phyloP scores from a whole-genome alignment of 2,888 invertebrate species.

The Oxyteleia sp. region DNA sequence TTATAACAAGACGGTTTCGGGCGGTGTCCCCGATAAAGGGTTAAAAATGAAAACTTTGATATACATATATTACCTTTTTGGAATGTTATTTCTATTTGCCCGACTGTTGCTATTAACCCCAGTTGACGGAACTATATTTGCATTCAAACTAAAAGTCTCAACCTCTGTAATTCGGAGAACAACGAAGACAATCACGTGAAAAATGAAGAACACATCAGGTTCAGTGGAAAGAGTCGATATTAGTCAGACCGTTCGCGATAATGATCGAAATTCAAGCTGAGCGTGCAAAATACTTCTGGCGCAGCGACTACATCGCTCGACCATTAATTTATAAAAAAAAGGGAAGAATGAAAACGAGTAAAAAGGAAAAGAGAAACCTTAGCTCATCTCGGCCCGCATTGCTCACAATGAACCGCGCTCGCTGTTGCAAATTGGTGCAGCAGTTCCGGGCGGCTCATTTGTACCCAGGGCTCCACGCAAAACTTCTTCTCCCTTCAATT shows the following conservation, averaged over 20 bases:
- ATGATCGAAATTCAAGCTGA: constrained; percentile 38
- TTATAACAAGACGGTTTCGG: too few relatives aligned
- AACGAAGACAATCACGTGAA: too few relatives aligned
- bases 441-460: constrained; percentile 44
- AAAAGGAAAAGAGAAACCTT: background rate
- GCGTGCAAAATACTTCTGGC: constrained; percentile 24
- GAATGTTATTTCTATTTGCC: too few relatives aligned
- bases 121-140: too few relatives aligned
- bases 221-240: constrained; percentile 47
- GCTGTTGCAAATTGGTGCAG: constrained; percentile 54
- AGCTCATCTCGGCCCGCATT: constrained; percentile 28
- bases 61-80: too few relatives aligned
- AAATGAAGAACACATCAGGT: too few relatives aligned
- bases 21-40: too few relatives aligned
- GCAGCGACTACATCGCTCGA: background rate
- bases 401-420: constrained; percentile 42
- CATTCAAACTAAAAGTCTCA: too few relatives aligned
- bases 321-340: constrained; percentile 40
- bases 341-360: too few relatives aligned
- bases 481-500: constrained; percentile 48
- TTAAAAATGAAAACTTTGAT: too few relatives aligned
- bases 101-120: too few relatives aligned
- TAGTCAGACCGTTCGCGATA: constrained; percentile 29
- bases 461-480: constrained; percentile 11
- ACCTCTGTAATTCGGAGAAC: too few relatives aligned